These are phyloP conservation scores for Toxotes chatareus DNA, from an alignment of 2,113 vertebrate genomes.

Conservation along the genomic window DNA sequence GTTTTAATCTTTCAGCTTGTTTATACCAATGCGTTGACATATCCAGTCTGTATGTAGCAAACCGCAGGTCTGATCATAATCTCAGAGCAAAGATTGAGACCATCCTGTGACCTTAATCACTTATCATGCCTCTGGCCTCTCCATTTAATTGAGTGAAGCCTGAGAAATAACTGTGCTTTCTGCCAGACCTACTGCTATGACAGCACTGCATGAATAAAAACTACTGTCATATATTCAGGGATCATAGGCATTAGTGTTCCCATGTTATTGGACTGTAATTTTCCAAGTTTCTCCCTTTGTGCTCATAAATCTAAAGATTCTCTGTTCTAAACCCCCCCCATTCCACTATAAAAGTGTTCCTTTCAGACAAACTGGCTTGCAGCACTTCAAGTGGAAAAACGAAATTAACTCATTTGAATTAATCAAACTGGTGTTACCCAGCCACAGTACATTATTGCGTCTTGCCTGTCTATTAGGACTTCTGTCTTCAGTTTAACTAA, in stretches of 20 bases:
- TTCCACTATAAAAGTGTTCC: too few species aligned
- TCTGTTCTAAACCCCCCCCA: neutral
- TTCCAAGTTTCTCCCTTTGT: neutral
- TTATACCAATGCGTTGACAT: slow-evolving; percentile 38
- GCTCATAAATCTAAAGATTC: neutral
- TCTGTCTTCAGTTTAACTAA: neutral
- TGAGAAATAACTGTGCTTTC: slow-evolving; percentile 14
- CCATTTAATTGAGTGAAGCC: slow-evolving; percentile 24
- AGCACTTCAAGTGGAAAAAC: too few species aligned
- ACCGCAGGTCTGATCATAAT: slow-evolving; percentile 44
- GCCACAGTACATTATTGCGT: neutral
- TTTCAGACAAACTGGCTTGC: too few species aligned
- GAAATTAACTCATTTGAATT: neutral
- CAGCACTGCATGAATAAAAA: slow-evolving; percentile 7
- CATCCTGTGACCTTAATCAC: slow-evolving; percentile 60
- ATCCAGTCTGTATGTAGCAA: slow-evolving; percentile 19
- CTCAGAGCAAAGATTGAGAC: slow-evolving; percentile 40
- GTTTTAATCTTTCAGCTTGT: slow-evolving; percentile 14
- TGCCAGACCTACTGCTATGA: slow-evolving; percentile 7
- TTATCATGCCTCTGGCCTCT: slow-evolving; percentile 30
- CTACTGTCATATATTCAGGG: slow-evolving; percentile 18
- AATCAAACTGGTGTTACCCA: neutral
- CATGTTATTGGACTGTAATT: slow-evolving; percentile 11
- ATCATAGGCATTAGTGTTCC: slow-evolving; percentile 24
- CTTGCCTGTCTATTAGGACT: neutral